Conservation (phyloP, 1,140 invertebrate species). For the Scaptomyza montana region DNA sequence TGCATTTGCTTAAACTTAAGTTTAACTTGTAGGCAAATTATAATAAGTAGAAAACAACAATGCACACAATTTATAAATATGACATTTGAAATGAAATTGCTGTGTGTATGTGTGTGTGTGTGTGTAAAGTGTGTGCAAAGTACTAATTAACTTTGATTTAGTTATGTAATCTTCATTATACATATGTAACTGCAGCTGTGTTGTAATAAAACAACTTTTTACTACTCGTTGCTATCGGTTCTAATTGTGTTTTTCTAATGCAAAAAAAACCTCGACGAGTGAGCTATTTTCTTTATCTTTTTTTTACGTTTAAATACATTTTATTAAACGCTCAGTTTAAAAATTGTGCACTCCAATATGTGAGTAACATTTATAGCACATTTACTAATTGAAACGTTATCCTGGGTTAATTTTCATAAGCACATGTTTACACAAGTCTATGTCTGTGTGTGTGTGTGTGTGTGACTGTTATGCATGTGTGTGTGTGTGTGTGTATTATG, state of each 20-base stretch:
- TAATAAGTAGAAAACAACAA: slow-evolving; percentile 49
- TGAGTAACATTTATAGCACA: slow-evolving; percentile 61
- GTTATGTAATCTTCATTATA: slow-evolving; percentile 49
- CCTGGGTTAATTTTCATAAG: slow-evolving; percentile 64
- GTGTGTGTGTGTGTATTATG: slow-evolving; percentile 28
- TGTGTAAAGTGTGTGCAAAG: slow-evolving; percentile 36
- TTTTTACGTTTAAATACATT: slow-evolving; percentile 51
- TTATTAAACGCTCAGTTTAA: slow-evolving; percentile 26
- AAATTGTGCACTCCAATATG: slow-evolving; percentile 25
- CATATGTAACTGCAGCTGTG: slow-evolving; percentile 31
- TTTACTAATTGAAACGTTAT: slow-evolving; percentile 78
- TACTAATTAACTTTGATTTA: slow-evolving; percentile 32
- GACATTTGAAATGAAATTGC: slow-evolving; percentile 63
- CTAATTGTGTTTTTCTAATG: slow-evolving; percentile 5
- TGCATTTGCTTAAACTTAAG: slow-evolving; percentile 58
- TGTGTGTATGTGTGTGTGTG: slow-evolving; percentile 19
- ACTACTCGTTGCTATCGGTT: slow-evolving; percentile 12
- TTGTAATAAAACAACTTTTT: slow-evolving; percentile 18
- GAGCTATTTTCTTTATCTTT: slow-evolving; percentile 43
- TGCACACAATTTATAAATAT: slow-evolving; percentile 57
- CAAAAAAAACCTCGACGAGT: slow-evolving; percentile 73
- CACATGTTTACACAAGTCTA: slow-evolving; percentile 50
- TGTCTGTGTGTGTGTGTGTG: slow-evolving; percentile 28
- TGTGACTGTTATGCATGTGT: slow-evolving; percentile 22
- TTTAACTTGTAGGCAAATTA: slow-evolving; percentile 71